phyloP scores from a whole-genome alignment of 2,797 vertebrate genomes.

The Urocyon cinereoargenteus region DNA sequence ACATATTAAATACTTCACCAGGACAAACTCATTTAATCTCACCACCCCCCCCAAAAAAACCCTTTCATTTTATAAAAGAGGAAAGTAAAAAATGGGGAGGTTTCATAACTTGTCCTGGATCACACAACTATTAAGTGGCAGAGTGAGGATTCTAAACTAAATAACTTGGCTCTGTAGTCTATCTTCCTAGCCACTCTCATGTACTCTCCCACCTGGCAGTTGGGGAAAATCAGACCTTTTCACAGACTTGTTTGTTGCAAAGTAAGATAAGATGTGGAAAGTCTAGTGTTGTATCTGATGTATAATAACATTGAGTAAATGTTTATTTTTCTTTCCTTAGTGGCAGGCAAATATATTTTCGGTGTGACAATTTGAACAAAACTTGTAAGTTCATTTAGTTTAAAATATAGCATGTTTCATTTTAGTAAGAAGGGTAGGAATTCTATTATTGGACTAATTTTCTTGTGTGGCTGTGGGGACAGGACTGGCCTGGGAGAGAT shows the following conservation, averaged over 20 bases:
- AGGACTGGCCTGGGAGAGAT: not conserved
- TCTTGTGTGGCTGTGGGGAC: not conserved
- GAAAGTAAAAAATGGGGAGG: not conserved
- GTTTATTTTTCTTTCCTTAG: constrained; percentile 6
- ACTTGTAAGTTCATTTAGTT: not conserved
- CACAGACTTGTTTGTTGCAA: not conserved
- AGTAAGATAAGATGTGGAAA: not conserved
- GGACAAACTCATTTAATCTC: not conserved
- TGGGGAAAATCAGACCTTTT: not conserved
- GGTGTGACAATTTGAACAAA: constrained; percentile 34
- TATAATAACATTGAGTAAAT: not conserved
- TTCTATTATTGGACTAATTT: not conserved
- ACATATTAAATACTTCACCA: not conserved
- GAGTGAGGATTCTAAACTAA: not conserved
- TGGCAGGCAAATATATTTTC: not conserved
- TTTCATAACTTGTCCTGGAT: not conserved
- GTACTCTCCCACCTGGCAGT: not conserved
- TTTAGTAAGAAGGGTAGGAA: not conserved
- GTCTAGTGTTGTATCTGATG: not conserved
- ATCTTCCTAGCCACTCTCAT: not conserved
- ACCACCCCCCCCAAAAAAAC: not conserved
- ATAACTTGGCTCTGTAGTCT: not conserved
- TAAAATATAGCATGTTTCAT: not conserved
- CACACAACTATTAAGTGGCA: not conserved
- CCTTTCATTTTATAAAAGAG: not conserved